Evolutionary conservation across 2,113 vertebrate genomes (phyloP), one percentile per base, ranked within the genome.

Genomic region (Leptobrachium ailaonicum): DNA sequence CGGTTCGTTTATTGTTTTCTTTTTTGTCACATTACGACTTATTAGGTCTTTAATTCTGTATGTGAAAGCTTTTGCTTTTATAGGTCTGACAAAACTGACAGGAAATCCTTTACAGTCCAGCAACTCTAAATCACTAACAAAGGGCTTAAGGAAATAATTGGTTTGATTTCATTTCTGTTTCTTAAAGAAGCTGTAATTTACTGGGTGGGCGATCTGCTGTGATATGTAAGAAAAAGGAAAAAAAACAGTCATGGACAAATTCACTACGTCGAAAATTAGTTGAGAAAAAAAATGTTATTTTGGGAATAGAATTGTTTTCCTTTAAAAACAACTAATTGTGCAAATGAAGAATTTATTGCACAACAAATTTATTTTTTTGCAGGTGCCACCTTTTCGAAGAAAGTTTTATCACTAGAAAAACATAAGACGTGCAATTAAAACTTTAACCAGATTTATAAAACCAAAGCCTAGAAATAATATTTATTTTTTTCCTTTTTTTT

Each of bases 51-150:
- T 75, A 50, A 64, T 69, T 75, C 73, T 62, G 66, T 75, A 81
- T 20, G 64, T 75, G 66, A 81, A 75, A 69, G 72, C 53, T 41
- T 69, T 75, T 68, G 63, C 79, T 75, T 81, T 75, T 75, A 75
- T 81, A 44, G 79, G 79, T 75, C 72, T 81, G 79, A 63, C 71
- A 81, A 68, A 54, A n/a, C 79, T 81, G 79, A 69, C 79, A 81
- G 66, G 72, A 81, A 81, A 81, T 81, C 50, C 71, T 81, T 81
- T 62, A 81, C 79, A 81, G 79, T 69, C 79, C 79, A 81, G 79
- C 79, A 81, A 74, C 71, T 80, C 78, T 80, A 80, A 81, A 81
- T 81, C 66, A 81, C 79, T 81, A 75, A 81, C 72, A 81, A 81
- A 81, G 58, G 64, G 72, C 72, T 81, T 81, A 81, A 69, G 72